A percentile compares a stretch with the other conserved stretches of the same genome.
Conservation (phyloP, 2,888 invertebrate species). For the Hyposoter dolosus region DNA sequence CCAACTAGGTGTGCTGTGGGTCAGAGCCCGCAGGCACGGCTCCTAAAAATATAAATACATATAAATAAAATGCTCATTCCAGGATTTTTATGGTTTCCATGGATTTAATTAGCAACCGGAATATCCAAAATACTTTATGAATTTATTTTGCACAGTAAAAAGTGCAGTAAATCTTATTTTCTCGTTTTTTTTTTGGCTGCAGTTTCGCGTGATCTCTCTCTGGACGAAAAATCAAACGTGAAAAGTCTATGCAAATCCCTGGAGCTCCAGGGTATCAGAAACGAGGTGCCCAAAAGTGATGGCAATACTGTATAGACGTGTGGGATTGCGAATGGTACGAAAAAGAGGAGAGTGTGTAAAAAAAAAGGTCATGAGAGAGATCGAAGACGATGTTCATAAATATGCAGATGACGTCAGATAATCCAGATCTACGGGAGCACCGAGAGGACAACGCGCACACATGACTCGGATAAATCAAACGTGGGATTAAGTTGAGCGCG, state of each 20-base stretch:
- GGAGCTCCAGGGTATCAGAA: slow-evolving; percentile 38
- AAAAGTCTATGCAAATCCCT: slow-evolving; percentile 48
- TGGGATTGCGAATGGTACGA: slow-evolving; percentile 15
- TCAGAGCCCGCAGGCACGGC: too few species aligned
- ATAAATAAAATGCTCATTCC: too few species aligned
- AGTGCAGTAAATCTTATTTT: too few species aligned
- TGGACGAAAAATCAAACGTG: background rate
- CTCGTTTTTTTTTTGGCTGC: background rate
- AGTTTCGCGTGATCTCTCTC: background rate
- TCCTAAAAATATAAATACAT: too few species aligned
- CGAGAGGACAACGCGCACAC: slow-evolving; percentile 55
- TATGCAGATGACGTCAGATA: slow-evolving; percentile 83
- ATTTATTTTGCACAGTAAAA: too few species aligned
- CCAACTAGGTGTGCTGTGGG: too few species aligned
- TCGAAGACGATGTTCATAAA: slow-evolving; percentile 80
- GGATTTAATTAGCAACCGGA: too few species aligned
- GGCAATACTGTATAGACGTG: slow-evolving; percentile 22
- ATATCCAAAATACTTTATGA: too few species aligned
- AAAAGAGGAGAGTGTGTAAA: slow-evolving; percentile 39
- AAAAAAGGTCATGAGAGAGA: slow-evolving; percentile 61
- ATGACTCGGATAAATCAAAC: slow-evolving; percentile 78
- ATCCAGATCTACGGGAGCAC: slow-evolving; percentile 80
- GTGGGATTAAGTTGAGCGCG: slow-evolving; percentile 79
- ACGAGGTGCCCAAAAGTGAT: slow-evolving; percentile 47
- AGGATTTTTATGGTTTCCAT: too few species aligned